phyloP scores from a whole-genome alignment of 2,888 invertebrate species.

The Trypoxylon attenuatum region DNA sequence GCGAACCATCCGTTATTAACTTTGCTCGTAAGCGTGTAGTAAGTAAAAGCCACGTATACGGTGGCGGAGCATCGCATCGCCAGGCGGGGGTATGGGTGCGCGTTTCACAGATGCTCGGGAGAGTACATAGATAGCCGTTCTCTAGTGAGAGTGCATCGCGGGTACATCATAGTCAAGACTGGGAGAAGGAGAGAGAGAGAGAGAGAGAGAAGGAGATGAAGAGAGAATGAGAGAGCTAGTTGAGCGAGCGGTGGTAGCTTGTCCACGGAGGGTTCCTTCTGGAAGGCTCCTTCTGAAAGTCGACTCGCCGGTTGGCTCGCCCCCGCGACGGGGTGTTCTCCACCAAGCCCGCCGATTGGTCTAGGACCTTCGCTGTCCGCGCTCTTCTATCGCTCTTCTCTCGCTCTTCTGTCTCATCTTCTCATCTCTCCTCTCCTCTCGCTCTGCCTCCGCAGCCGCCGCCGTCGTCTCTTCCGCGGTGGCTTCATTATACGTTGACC shows the following conservation, averaged over 20 bases:
- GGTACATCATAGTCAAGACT: no score
- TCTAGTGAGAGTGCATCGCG: slow-evolving; percentile 35
- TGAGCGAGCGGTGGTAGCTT: no score
- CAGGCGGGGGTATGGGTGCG: background rate
- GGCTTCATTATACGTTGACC: slow-evolving; percentile 75
- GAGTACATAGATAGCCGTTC: slow-evolving; percentile 11
- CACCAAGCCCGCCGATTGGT: slow-evolving; percentile 67
- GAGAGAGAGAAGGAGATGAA: no score
- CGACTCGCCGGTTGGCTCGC: slow-evolving; percentile 55
- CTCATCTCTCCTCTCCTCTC: slow-evolving; percentile 21
- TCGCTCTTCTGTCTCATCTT: background rate
- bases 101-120: background rate
- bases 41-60: slow-evolving; percentile 9
- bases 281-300: slow-evolving; percentile 56
- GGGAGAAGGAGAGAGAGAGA: no score
- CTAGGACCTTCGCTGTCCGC: slow-evolving; percentile 64
- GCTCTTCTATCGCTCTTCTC: slow-evolving; percentile 32
- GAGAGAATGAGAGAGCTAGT: no score
- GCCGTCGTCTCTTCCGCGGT: slow-evolving; percentile 37
- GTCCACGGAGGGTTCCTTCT: slow-evolving; percentile 52
- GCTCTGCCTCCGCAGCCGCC: slow-evolving; percentile 16
- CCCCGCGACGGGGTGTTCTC: slow-evolving; percentile 55
- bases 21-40: slow-evolving; percentile 44
- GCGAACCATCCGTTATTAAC: slow-evolving; percentile 52
- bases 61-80: slow-evolving; percentile 7